Evolutionary conservation across 2,113 vertebrate genomes (phyloP), one percentile per base, ranked within the genome.

Genomic region (Scolopax mira): DNA sequence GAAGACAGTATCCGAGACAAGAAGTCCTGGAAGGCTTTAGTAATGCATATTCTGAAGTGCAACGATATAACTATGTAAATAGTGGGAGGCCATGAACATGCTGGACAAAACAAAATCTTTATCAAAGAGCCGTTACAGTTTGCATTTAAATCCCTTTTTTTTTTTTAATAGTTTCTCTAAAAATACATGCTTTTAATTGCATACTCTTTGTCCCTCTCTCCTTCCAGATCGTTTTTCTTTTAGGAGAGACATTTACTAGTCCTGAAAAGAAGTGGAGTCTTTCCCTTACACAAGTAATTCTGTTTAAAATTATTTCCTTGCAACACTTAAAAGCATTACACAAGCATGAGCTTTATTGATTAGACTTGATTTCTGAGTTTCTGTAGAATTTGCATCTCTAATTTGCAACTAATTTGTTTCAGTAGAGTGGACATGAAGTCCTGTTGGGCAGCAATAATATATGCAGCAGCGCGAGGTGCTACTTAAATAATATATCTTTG

Each of bases 151-250:
- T 60, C 46, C 41, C 42, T 60, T 80, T 49, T 51, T 60, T 80
- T 49, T 51, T 23, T 51, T 31, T 9, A 79, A 41, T 67, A 44
- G 17, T 58, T 30, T 72, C 42, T 89, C 13, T 87, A 55, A 75
- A 88, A 95, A 85, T 46, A 67, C 27, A 8, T 55, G 23, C 28
- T 78, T 69, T 74, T 90, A 78, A 71, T 84, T 70, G 27, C 39
- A 44, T 70, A 33, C 10, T 61, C 46, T 49, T 60, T 70, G 41
- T 57, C 18, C 75, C 22, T 70, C 31, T 72, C 35, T 77, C 48
- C 18, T 79, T 84, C 48, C 64, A 81, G 54, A 86, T 12, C 73
- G 75, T 78, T 90, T 93, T 93, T 83, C 67, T 85, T 91, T 80
- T 41, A 91, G 55, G n/a, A 67, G 3, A 16, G 30, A 54, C 48